Conservation (phyloP, 2,888 invertebrate species). For the Agrotis segetum region DNA sequence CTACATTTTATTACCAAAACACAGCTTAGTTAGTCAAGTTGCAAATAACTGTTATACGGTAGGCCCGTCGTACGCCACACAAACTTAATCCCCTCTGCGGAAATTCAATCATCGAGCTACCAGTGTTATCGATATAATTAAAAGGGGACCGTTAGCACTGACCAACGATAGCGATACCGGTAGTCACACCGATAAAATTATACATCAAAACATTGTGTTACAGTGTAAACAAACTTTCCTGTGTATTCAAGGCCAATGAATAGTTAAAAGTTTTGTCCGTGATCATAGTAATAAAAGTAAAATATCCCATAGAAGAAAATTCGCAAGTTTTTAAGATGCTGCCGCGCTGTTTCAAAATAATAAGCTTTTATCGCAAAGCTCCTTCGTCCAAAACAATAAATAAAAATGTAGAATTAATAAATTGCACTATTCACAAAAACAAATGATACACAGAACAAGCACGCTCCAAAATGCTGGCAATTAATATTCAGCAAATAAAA, state of each 20-base stretch:
- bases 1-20: too few species aligned
- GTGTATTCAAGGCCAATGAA: constrained; percentile 15
- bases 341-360: constrained; percentile 11
- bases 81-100: constrained; percentile 64
- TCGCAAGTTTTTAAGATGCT: constrained; percentile 9
- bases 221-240: constrained; percentile 41
- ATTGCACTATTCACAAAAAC: constrained; percentile 51
- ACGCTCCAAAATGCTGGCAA: constrained; percentile 56
- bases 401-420: constrained; percentile 28
- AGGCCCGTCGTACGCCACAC: constrained; percentile 22
- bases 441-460: constrained; percentile 44
- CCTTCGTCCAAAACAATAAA: constrained; percentile 38
- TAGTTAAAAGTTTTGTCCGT: constrained; percentile 12
- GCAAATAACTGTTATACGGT: constrained; percentile 37
- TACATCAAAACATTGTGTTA: constrained; percentile 39
- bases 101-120: constrained; percentile 70
- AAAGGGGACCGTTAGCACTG: constrained; percentile 54
- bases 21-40: constrained; percentile 1
- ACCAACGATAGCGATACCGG: constrained; percentile 36
- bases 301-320: constrained; percentile 6
- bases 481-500: constrained; percentile 29
- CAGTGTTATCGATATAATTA: constrained; percentile 57
- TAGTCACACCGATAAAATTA: constrained; percentile 34
- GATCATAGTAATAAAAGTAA: neutral
- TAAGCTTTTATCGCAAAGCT: constrained; percentile 25